These are phyloP conservation scores for Sylvia atricapilla DNA, from an alignment of 2,113 vertebrate genomes.

Conservation along the genomic window DNA sequence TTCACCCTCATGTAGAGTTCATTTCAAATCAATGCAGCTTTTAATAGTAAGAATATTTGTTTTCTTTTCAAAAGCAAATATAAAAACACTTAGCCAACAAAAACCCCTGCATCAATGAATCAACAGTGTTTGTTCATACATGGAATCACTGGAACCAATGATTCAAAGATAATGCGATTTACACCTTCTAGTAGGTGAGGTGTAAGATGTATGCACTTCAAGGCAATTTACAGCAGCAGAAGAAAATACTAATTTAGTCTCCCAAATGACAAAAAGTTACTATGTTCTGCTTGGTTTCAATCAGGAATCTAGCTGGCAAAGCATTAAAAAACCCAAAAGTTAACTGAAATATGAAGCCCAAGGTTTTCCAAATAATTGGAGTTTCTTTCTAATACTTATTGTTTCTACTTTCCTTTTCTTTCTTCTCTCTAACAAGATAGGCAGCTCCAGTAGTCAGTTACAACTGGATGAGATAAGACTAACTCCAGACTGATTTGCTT, in stretches of 20 bases:
- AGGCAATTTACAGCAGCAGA: not conserved
- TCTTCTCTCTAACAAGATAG: not conserved
- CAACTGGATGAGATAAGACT: not conserved
- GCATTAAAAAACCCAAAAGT: not conserved
- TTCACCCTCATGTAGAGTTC: not conserved
- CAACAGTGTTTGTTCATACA: not conserved
- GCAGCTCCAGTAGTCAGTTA: not conserved
- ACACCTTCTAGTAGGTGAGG: not conserved
- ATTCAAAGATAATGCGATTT: not conserved
- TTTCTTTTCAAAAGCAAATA: constrained; percentile 22
- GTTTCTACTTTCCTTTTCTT: not conserved
- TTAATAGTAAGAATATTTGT: not conserved
- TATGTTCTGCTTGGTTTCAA: not conserved
- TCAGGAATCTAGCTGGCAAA: not conserved
- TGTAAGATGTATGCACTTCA: not conserved
- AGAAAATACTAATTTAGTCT: constrained; percentile 13
- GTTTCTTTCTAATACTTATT: not conserved
- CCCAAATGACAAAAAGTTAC: not conserved
- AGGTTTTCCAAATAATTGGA: not conserved
- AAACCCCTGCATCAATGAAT: not conserved
- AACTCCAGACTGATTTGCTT: not conserved
- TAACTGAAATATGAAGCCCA: not conserved
- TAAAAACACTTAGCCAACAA: constrained; percentile 1
- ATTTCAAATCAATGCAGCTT: not conserved
- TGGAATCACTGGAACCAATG: not conserved